phyloP scores from a whole-genome alignment of 2,113 vertebrate species.

The Ameiurus melas region DNA sequence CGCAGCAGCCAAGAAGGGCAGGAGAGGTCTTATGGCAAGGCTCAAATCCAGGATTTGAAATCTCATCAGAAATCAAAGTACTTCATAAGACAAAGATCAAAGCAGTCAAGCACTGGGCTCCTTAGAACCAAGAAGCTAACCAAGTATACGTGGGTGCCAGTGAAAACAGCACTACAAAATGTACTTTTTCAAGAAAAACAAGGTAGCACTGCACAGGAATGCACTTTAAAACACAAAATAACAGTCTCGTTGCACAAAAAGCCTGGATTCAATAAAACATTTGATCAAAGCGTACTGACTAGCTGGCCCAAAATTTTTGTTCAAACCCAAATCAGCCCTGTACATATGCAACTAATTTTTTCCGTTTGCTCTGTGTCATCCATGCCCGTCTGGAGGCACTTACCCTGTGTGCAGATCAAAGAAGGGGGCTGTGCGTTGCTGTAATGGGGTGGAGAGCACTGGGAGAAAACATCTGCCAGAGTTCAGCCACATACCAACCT shows the following conservation, averaged over 20 bases:
- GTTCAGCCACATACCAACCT: constrained; percentile 72
- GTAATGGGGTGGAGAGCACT: constrained; percentile 76
- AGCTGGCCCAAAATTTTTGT: constrained; percentile 79
- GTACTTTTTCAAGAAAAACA: background rate
- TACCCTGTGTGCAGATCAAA: constrained; percentile 88
- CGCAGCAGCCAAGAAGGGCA: background rate
- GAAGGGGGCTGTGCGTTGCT: constrained; percentile 80
- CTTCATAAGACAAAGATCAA: constrained; percentile 22
- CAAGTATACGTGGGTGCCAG: constrained; percentile 31
- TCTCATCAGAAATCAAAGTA: constrained; percentile 33
- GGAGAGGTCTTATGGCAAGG: constrained; percentile 64
- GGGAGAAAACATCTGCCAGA: constrained; percentile 62
- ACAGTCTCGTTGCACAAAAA: constrained; percentile 41
- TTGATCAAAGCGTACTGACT: constrained; percentile 68
- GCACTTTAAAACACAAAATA: constrained; percentile 24
- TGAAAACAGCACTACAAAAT: constrained; percentile 19
- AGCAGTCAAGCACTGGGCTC: constrained; percentile 10
- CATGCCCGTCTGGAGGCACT: constrained; percentile 90
- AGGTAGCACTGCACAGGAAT: constrained; percentile 34
- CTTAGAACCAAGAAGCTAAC: constrained; percentile 7
- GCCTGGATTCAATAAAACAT: constrained; percentile 64
- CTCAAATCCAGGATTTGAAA: background rate
- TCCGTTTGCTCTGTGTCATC: constrained; percentile 73
- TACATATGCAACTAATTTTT: constrained; percentile 90
- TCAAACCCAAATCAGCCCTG: constrained; percentile 78